Conservation (phyloP, 2,797 vertebrate species). For the Microctenopoma lineatum region DNA sequence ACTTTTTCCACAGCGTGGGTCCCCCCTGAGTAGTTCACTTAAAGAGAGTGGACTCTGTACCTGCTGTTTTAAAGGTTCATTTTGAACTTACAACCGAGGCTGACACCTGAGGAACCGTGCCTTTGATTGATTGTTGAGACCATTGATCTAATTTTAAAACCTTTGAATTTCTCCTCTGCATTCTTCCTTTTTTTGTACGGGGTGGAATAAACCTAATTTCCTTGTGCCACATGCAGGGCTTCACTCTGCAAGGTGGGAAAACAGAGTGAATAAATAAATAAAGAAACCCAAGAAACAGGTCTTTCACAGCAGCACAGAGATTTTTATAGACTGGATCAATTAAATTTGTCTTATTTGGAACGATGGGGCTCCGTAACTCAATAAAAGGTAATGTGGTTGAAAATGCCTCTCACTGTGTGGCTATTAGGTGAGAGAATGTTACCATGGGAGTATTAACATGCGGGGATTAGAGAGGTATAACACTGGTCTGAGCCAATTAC, state of each 20-base stretch:
- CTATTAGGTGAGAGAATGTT: slow-evolving; percentile 87
- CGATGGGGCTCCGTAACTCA: slow-evolving; percentile 95
- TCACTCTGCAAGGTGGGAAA: slow-evolving; percentile 76
- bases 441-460: slow-evolving; percentile 83
- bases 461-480: slow-evolving; percentile 75
- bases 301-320: slow-evolving; percentile 80
- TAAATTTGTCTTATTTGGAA: slow-evolving; percentile 97
- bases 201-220: slow-evolving; percentile 87
- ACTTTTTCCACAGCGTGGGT: slow-evolving; percentile 45
- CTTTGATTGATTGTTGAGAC: slow-evolving; percentile 86
- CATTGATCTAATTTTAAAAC: slow-evolving; percentile 88
- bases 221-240: slow-evolving; percentile 78
- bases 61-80: slow-evolving; percentile 85
- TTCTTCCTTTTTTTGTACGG: slow-evolving; percentile 75
- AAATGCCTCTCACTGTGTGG: slow-evolving; percentile 90
- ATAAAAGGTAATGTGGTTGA: slow-evolving; percentile 96
- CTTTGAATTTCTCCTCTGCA: slow-evolving; percentile 81
- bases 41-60: slow-evolving; percentile 71
- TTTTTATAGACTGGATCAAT: slow-evolving; percentile 94
- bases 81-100: slow-evolving; percentile 76
- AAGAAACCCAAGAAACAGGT: slow-evolving; percentile 73
- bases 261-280: slow-evolving; percentile 84
- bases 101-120: slow-evolving; percentile 73
- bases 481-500: slow-evolving; percentile 79
- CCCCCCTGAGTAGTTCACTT: slow-evolving; percentile 60